Evolutionary conservation across 2,797 vertebrate species (phyloP), one percentile per base, ranked within the genome.

Genomic region (Morelia viridis): DNA sequence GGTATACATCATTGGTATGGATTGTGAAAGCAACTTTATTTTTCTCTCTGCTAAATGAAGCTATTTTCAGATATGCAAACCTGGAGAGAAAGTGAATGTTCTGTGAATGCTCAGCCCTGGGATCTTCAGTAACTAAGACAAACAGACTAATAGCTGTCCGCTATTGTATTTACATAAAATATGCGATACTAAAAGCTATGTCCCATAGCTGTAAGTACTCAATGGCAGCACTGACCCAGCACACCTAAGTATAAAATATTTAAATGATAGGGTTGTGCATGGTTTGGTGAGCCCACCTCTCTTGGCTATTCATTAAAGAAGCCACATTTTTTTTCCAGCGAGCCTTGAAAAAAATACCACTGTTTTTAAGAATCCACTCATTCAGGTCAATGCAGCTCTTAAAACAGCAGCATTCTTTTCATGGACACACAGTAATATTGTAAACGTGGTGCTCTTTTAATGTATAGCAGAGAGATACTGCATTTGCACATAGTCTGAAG

Each of bases 81-180:
- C 65, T 87, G 46, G 46, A 62, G 50, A 90, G 65, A 80, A 50
- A 60, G 17, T 26, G 57, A 80, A 80, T 57, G 62, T 80, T 80
- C 58, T 92, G 85, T 22, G 64, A 90, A 90, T 10, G 57, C 64
- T 58, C 41, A 87, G 68, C 61, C 35, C 46, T 87, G 57, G 89
- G 85, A 83, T 90, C 85, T 87, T 90, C 89, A 90, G 65, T 87
- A 85, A 90, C 58, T 87, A 90, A 92, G 88, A 68, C n/a, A 46
- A 22, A 87, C 83, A 87, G 56, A 68, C 57, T 87, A 87, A 87
- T 62, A 80, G 65, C n/a, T 87, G n/a, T 85, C 85, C 90, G 89
- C 89, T 87, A 26, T 64, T 90, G 50, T 87, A 87, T 92, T 92
- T 92, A 58, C 46, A 90, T 92, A 87, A 90, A 87, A 90, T 87